phyloP scores from a whole-genome alignment of 2,797 vertebrate genomes.

The Carduelis carduelis region DNA sequence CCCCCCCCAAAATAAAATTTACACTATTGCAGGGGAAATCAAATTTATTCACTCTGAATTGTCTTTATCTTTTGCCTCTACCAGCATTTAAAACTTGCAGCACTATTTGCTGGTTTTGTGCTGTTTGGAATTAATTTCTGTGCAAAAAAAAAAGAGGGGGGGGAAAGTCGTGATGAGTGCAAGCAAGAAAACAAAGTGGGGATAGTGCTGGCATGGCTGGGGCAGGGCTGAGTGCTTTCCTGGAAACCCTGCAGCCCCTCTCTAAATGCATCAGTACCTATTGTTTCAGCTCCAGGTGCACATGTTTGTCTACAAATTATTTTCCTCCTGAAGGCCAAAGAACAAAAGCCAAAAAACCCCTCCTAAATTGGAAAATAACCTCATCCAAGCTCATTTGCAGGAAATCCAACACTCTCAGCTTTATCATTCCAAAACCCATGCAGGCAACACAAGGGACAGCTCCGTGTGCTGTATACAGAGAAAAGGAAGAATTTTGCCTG shows the following conservation, averaged over 20 bases:
- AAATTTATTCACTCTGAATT: accelerated
- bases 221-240: conserved; percentile 27
- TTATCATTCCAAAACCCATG: conserved; percentile 2
- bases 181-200: background rate
- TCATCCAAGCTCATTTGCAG: conserved; percentile 11
- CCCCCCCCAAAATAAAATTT: background rate
- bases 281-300: conserved; percentile 66
- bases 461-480: background rate
- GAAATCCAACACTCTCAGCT: conserved; percentile 35
- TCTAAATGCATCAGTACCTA: conserved; percentile 38
- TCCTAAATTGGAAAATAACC: conserved; percentile 43
- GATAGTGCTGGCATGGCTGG: background rate
- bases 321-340: conserved; percentile 54
- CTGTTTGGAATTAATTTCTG: background rate
- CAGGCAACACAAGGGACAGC: background rate
- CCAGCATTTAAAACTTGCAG: background rate
- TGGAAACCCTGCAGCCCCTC: conserved; percentile 29
- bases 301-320: conserved; percentile 59
- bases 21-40: background rate
- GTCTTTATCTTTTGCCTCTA: background rate
- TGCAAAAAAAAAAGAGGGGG: background rate
- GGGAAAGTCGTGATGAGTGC: background rate
- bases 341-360: conserved; percentile 41
- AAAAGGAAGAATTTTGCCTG: background rate
- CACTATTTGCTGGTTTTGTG: background rate